These are phyloP conservation scores for Rugalucina vietnamica DNA, from an alignment of 2,888 invertebrate species.

Conservation along the genomic window DNA sequence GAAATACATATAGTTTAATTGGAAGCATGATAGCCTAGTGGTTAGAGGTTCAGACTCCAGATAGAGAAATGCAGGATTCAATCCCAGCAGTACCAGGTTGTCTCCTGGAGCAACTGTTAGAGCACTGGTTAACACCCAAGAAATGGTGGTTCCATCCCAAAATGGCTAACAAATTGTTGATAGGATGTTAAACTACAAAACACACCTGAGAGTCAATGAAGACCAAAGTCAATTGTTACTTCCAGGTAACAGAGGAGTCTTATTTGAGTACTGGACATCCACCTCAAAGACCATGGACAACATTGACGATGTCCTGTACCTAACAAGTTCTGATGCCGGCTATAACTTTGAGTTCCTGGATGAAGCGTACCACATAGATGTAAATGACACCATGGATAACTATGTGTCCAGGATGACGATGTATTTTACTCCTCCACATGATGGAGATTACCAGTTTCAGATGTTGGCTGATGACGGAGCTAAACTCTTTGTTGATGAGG, in stretches of 20 bases:
- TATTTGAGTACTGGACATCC: constrained; percentile 59
- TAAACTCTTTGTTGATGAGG: constrained; percentile 60
- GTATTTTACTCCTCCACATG: constrained; percentile 70
- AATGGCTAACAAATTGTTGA: too few relatives aligned
- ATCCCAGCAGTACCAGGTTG: too few relatives aligned
- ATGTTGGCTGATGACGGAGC: constrained; percentile 70
- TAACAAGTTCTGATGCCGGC: constrained; percentile 50
- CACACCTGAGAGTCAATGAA: too few relatives aligned
- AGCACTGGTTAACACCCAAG: too few relatives aligned
- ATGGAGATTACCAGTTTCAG: constrained; percentile 69
- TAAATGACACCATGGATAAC: constrained; percentile 45
- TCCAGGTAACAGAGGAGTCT: constrained; percentile 69
- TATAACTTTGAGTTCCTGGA: constrained; percentile 56
- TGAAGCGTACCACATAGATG: constrained; percentile 57
- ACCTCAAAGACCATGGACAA: constrained; percentile 28
- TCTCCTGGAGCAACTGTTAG: too few relatives aligned
- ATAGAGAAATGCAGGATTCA: too few relatives aligned
- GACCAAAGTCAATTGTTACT: background rate
- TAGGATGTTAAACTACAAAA: too few relatives aligned
- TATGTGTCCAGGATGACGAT: constrained; percentile 67
- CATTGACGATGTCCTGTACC: constrained; percentile 14
- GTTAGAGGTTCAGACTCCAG: too few relatives aligned
- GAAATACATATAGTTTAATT: too few relatives aligned
- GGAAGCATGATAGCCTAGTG: too few relatives aligned
- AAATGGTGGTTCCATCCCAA: too few relatives aligned